Percentiles rank a stretch among this genome's conserved stretches.
Conservation (phyloP, 1,140 invertebrate species). For the Branchinecta lynchi region DNA sequence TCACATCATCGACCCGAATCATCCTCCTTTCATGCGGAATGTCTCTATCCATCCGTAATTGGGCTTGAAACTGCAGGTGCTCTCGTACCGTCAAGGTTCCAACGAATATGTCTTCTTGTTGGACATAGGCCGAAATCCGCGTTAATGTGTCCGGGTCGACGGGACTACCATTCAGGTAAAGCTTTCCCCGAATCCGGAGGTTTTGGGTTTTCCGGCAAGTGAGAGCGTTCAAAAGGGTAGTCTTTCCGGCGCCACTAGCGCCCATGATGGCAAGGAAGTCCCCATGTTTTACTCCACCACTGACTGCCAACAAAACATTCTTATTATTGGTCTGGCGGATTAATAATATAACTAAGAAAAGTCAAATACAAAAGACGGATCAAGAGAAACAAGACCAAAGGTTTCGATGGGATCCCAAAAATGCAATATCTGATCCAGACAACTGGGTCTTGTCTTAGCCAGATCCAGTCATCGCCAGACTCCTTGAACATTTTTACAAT, state of each 20-base stretch:
- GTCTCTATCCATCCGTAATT: conserved; percentile 38
- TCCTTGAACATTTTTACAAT: too few species aligned
- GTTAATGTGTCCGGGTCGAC: conserved; percentile 29
- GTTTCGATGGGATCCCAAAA: too few species aligned
- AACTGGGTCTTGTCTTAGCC: too few species aligned
- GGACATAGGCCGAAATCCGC: conserved; percentile 40
- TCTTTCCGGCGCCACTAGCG: conserved; percentile 43
- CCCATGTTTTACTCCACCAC: conserved; percentile 35
- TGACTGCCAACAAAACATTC: conserved; percentile 25
- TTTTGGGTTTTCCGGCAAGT: conserved; percentile 34
- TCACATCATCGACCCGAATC: conserved; percentile 37
- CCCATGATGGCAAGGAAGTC: conserved; percentile 42
- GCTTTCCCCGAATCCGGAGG: conserved; percentile 20
- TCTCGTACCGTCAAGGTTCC: conserved; percentile 36
- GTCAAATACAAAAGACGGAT: too few species aligned
- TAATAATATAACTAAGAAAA: too few species aligned
- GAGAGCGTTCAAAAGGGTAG: conserved; percentile 43
- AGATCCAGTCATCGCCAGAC: too few species aligned
- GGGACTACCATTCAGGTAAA: conserved; percentile 24
- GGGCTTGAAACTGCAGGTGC: conserved; percentile 37
- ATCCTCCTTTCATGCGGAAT: conserved; percentile 31
- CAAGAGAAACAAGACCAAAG: too few species aligned
- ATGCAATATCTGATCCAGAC: too few species aligned
- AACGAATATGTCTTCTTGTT: conserved; percentile 40
- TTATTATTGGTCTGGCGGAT: too few species aligned